phyloP scores from a whole-genome alignment of 2,888 invertebrate genomes.

The Callyntrura sp. region DNA sequence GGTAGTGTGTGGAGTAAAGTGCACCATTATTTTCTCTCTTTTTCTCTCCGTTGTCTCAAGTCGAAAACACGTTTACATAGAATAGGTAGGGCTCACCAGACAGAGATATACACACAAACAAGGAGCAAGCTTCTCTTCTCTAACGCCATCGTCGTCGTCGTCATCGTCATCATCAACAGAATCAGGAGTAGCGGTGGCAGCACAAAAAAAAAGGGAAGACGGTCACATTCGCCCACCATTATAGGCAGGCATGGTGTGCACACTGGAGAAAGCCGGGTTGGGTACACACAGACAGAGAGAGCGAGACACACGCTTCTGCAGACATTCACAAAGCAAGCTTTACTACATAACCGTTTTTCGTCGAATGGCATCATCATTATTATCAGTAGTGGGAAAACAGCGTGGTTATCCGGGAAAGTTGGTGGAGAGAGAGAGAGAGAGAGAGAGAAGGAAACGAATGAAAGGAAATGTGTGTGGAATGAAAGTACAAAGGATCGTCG shows the following conservation, averaged over 20 bases:
- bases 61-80: conserved; percentile 42
- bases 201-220: conserved; percentile 25
- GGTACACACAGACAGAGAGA: too few relatives aligned
- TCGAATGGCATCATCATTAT: neutral
- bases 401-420: conserved; percentile 23
- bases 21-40: conserved; percentile 24
- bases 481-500: too few relatives aligned
- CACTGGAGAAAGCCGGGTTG: too few relatives aligned
- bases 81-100: conserved; percentile 45
- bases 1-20: conserved; percentile 46
- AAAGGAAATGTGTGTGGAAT: conserved; percentile 19
- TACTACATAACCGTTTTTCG: neutral
- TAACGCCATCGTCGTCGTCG: neutral
- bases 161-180: neutral
- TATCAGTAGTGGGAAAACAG: neutral
- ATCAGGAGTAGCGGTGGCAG: too few relatives aligned
- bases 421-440: conserved; percentile 1
- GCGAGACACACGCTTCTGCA: conserved; percentile 13
- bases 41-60: neutral
- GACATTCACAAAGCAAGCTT: neutral
- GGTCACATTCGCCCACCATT: too few relatives aligned
- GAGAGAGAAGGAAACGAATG: neutral
- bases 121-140: conserved; percentile 12
- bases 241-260: too few relatives aligned
- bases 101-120: conserved; percentile 19